phyloP scores from a whole-genome alignment of 2,797 vertebrate genomes.

The Trichosurus vulpecula region DNA sequence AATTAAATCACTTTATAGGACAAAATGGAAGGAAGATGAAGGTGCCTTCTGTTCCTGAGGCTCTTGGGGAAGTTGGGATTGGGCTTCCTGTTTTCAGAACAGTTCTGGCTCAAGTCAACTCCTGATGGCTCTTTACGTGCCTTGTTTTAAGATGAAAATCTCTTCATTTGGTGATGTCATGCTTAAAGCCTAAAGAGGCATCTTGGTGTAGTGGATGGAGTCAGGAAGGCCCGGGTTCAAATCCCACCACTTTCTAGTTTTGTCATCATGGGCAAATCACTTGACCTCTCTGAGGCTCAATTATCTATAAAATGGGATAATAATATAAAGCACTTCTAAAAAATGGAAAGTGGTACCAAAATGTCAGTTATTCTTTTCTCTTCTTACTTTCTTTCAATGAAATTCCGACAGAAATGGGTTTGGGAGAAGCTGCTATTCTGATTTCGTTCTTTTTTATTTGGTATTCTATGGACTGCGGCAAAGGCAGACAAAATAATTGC shows the following conservation, averaged over 20 bases:
- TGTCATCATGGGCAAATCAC: neutral
- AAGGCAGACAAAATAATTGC: neutral
- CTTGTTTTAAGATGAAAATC: constrained; percentile 32
- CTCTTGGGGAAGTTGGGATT: constrained; percentile 4
- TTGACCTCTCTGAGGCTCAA: neutral
- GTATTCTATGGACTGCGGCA: neutral
- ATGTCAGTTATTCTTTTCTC: neutral
- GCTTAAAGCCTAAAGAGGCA: neutral
- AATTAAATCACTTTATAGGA: constrained; percentile 47
- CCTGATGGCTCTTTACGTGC: neutral
- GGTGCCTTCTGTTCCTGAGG: constrained; percentile 7
- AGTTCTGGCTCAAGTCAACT: neutral
- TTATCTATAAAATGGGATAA: neutral
- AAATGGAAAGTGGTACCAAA: neutral
- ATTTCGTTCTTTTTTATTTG: neutral
- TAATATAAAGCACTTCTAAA: neutral
- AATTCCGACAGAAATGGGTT: neutral
- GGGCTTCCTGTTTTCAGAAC: constrained; percentile 5
- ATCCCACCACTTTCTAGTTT: neutral
- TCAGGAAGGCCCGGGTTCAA: neutral
- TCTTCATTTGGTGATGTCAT: neutral
- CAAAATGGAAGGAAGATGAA: constrained; percentile 43
- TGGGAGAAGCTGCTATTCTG: neutral
- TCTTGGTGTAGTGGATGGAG: neutral
- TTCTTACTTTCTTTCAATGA: neutral